Evolutionary conservation across 2,113 vertebrate genomes (phyloP), one percentile per base, ranked within the genome.

Genomic region (Seriola quinqueradiata): DNA sequence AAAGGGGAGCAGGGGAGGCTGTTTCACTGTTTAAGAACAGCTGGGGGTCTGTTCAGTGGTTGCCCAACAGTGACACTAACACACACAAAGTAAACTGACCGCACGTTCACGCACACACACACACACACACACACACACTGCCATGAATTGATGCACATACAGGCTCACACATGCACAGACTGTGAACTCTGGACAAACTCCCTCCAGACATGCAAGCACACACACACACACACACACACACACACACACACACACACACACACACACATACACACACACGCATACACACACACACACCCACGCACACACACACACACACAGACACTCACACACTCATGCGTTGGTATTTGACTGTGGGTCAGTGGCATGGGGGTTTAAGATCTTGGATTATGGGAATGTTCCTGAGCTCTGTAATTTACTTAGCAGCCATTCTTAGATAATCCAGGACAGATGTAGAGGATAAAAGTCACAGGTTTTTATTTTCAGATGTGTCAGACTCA

Each of bases 371-470:
- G 68, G 79, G 75, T 74, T 82, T 77, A 89, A 81, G 76, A 83
- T 71, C 64, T 69, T 78, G 84, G 79, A 87, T 93, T 85, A 87
- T 84, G 77, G 70, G 81, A 90, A 87, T 38, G 81, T 66, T 77
- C 73, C 66, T 88, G 75, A 87, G 81, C 90, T 86, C 77, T 85
- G 66, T 89, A 85, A 93, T 85, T 90, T 87, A 85, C 55, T 92
- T 90, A 83, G 68, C 86, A 79, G 86, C 82, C 77, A 78, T 79
- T 92, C 69, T 90, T 77, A 74, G 68, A 82, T 90, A 92, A 89
- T 92, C 87, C 87, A 74, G 77, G 89, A 72, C 77, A 92, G 79
- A 89, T 89, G 83, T 66, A 81, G 52, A 52, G 55, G 80, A 80
- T 84, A 54, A 79, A 89, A 89, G 75, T 87, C 70, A 84, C 58